Conservation (phyloP, 2,113 vertebrate genomes). For the Isurus oxyrinchus region DNA sequence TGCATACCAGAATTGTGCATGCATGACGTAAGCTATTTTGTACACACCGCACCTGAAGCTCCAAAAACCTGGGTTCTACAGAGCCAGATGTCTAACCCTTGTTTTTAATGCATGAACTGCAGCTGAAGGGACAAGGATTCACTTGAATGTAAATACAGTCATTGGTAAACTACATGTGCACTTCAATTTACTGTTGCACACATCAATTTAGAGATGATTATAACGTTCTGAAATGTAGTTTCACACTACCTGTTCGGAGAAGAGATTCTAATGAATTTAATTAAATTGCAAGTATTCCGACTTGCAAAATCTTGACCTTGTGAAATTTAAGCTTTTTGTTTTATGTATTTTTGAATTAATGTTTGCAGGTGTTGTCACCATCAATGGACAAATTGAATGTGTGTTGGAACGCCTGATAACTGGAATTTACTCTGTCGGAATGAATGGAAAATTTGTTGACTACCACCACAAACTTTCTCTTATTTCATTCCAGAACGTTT, state of each 20-base stretch:
- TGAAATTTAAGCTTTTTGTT: constrained; percentile 18
- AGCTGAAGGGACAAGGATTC: neutral
- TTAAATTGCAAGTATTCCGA: constrained; percentile 12
- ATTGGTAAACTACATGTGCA: neutral
- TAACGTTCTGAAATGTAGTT: constrained; percentile 28
- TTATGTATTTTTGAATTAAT: neutral
- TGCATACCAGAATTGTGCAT: too few species aligned
- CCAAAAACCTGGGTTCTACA: neutral
- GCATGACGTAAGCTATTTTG: neutral
- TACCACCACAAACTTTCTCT: neutral
- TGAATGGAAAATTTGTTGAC: neutral
- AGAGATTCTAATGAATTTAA: constrained; percentile 22
- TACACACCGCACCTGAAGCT: neutral
- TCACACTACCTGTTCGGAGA: neutral
- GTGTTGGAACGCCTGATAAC: neutral
- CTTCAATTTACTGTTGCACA: neutral
- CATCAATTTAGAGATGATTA: constrained; percentile 17
- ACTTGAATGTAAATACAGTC: constrained; percentile 10
- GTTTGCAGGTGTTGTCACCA: neutral
- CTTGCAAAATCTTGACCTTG: constrained; percentile 28
- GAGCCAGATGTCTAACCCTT: neutral
- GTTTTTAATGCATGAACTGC: neutral
- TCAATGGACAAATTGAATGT: neutral
- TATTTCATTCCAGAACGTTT: neutral
- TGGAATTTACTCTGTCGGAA: neutral